Base-by-base conservation (phyloP, 2,888 invertebrate species). In the Altica lythri region DNA sequence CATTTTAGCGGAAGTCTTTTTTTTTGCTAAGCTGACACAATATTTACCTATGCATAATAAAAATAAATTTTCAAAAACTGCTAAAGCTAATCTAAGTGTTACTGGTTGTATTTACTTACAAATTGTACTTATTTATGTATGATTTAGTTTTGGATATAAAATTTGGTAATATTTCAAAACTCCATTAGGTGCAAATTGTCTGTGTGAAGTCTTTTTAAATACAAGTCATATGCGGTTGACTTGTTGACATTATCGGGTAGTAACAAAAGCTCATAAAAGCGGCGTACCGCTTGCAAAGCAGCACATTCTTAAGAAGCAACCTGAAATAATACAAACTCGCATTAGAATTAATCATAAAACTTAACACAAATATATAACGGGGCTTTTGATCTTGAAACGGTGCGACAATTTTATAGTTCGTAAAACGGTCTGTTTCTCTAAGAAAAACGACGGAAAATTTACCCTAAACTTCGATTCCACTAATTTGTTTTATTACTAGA, bases 311-410 rank as follows among this genome's bases (percentile, higher is more conserved):
- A 66, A 68, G 68, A 67, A 68, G 68, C 68, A 68, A 68, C 71
- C 72, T 72, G 72, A 71, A 72, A 71, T 72, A 72, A 72, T 71
- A 71, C 67, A 55, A 62, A 61, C 61, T 54, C 62, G 66, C 63
- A 63, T 71, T 68, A 63, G 61, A 69, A 70, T 71, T 68, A 69
- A 71, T 71, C 71, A 69, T 72, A 72, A 73, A 72, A 69, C 69
- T 71, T 69, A 63, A 66, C 72, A 68, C 72, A 73, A 73, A 71
- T 72, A 71, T 71, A 70, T 66, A 38, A 70, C 69, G 69, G 69
- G 57, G 53, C 65, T 63, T 72, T 72, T 72, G 72, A 72, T 71
- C 70, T 68, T 69, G 68, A 69, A 69, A 67, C 69, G 64, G 56
- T 63, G 70, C 70, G 70, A 71, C 70, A 70, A 71, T 72, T 72